Evolutionary conservation across 2,888 invertebrate species (phyloP), one percentile per base, ranked within the genome.

Genomic region (Scaeva pyrastri): DNA sequence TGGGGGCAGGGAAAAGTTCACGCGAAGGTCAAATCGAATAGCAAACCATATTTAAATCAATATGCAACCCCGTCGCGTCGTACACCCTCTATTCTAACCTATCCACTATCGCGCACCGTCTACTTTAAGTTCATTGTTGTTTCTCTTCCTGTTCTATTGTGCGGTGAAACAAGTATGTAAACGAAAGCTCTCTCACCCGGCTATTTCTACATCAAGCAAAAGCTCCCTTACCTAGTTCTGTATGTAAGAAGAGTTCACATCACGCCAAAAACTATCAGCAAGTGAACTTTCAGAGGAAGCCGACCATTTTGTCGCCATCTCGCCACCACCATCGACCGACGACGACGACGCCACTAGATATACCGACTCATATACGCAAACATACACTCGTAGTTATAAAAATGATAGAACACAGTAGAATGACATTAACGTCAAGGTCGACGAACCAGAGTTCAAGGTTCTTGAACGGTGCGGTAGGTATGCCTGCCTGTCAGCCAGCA

Each of bases 401-500:
- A 62, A 19, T 31, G 82, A 85, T 82, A 75, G 89, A 89, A 90
- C 84, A 71, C 75, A 83, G 78, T 88, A 83, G 89, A 88, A 88
- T 91, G 91, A 90, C 90, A 91, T 90, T 90, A 89, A 89, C 89
- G 87, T 90, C 92, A 92, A 92, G 92, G 92, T 92, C 92, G 92
- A 91, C 92, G 92, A 92, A 91, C 91, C 89, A 91, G 91, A 92
- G 92, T 92, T 92, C 92, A 92, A 92, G 92, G 92, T 90, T 91
- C 88, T 82, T 48, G 19, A 71, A 86, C 78, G 82, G 77, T 74
- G 82, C 78, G 82, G 77, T 74, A 74, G 60, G 50, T 56, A 48
- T 68, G 68, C 66, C 36, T 48, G 66, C 64, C 26, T 43, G 41
- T 23, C 26, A 8, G 23, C 73, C 43, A n/a, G 23, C 74, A 68